phyloP scores from a whole-genome alignment of 2,113 vertebrate species.

The Colistium nudipinnis region DNA sequence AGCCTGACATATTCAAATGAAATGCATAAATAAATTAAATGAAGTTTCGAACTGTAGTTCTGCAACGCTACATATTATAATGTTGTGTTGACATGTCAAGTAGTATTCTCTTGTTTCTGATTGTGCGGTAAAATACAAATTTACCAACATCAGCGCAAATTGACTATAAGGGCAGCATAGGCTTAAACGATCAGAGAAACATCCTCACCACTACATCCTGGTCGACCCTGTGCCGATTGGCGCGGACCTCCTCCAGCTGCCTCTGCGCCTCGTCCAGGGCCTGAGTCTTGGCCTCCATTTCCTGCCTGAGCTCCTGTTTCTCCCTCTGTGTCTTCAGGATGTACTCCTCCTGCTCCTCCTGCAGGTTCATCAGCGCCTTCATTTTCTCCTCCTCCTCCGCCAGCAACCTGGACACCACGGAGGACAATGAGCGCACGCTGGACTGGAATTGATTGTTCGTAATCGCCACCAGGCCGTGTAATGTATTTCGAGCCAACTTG shows the following conservation, averaged over 20 bases:
- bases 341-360: slow-evolving; percentile 94
- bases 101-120: no score
- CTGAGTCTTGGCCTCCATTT: slow-evolving; percentile 91
- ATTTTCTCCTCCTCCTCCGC: slow-evolving; percentile 94
- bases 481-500: background rate
- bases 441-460: background rate
- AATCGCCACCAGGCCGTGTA: background rate
- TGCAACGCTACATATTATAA: no score
- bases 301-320: slow-evolving; percentile 92
- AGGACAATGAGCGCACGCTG: background rate
- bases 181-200: no score
- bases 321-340: slow-evolving; percentile 90
- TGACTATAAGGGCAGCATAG: background rate
- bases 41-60: no score
- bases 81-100: background rate
- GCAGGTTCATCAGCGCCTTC: slow-evolving; percentile 89
- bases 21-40: no score
- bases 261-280: slow-evolving; percentile 89
- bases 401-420: slow-evolving; percentile 82
- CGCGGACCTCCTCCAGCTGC: slow-evolving; percentile 93
- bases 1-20: slow-evolving; percentile 75
- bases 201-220: slow-evolving; percentile 93
- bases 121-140: no score
- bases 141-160: no score
- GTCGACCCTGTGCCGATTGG: slow-evolving; percentile 90